Conservation (phyloP, 2,113 vertebrate genomes). For the Anas platyrhynchos region DNA sequence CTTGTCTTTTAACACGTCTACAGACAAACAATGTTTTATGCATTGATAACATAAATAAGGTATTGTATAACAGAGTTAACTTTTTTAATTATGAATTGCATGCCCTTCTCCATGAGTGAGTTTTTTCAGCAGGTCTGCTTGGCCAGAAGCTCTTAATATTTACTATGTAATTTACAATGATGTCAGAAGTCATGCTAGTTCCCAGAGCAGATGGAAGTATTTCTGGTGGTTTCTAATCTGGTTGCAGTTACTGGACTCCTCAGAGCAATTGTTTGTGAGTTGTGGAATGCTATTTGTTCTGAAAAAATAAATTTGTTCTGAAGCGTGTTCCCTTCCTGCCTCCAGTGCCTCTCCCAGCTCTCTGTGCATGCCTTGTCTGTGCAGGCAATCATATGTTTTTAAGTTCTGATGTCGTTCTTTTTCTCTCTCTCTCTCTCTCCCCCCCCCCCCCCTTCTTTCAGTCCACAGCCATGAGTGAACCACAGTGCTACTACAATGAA, state of each 20-base stretch:
- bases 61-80: neutral
- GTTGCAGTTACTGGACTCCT: constrained; percentile 24
- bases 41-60: neutral
- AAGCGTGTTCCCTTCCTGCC: neutral
- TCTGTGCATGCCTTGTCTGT: neutral
- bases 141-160: neutral
- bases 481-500: constrained; percentile 98
- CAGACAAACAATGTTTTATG: neutral
- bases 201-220: neutral
- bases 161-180: neutral
- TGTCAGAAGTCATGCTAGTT: neutral
- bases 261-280: constrained; percentile 31
- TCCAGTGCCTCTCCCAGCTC: neutral
- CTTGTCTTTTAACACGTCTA: neutral
- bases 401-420: constrained; percentile 49
- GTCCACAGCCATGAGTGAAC: constrained; percentile 85
- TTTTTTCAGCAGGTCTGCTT: constrained; percentile 11
- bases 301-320: constrained; percentile 25
- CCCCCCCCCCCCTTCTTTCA: constrained; percentile 26
- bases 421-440: neutral
- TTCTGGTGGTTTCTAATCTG: constrained; percentile 58
- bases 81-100: neutral
- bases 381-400: constrained; percentile 36
- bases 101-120: neutral
- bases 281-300: constrained; percentile 26